These are phyloP conservation scores for Florisuga fusca DNA, from an alignment of 2,797 vertebrate species.

Conservation along the genomic window DNA sequence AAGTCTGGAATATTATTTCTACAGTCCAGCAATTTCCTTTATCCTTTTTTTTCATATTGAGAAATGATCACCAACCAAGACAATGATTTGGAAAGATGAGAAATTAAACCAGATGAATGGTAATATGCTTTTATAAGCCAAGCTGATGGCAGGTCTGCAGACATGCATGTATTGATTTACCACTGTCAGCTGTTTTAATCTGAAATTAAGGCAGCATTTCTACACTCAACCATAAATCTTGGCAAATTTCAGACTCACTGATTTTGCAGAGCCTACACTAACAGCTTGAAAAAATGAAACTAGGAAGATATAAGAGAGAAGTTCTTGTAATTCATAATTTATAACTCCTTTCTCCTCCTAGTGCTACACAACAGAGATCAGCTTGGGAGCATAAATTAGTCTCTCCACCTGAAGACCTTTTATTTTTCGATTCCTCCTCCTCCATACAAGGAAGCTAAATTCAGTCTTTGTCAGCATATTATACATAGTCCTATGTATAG, in stretches of 20 bases:
- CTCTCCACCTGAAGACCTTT: neutral
- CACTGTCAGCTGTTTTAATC: conserved; percentile 20
- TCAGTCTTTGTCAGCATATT: neutral
- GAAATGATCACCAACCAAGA: conserved; percentile 16
- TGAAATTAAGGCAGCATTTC: conserved; percentile 22
- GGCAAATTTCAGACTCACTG: conserved; percentile 26
- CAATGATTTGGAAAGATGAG: conserved; percentile 32
- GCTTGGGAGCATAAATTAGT: neutral
- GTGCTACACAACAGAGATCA: conserved; percentile 1
- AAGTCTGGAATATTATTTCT: neutral
- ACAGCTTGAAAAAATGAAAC: conserved; percentile 34
- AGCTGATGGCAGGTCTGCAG: neutral
- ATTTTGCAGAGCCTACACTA: conserved; percentile 40
- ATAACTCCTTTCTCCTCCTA: neutral
- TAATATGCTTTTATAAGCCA: conserved; percentile 2
- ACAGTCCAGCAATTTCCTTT: neutral
- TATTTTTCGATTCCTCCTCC: neutral
- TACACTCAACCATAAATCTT: conserved; percentile 46
- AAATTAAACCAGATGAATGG: conserved; percentile 39
- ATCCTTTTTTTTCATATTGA: neutral
- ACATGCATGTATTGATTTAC: conserved; percentile 46
- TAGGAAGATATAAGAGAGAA: neutral
- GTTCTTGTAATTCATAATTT: conserved; percentile 20
- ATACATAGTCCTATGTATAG: neutral
- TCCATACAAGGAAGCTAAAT: neutral